Base-by-base conservation (phyloP, 2,113 vertebrate species). In the Cyanoramphus novaezelandiae region DNA sequence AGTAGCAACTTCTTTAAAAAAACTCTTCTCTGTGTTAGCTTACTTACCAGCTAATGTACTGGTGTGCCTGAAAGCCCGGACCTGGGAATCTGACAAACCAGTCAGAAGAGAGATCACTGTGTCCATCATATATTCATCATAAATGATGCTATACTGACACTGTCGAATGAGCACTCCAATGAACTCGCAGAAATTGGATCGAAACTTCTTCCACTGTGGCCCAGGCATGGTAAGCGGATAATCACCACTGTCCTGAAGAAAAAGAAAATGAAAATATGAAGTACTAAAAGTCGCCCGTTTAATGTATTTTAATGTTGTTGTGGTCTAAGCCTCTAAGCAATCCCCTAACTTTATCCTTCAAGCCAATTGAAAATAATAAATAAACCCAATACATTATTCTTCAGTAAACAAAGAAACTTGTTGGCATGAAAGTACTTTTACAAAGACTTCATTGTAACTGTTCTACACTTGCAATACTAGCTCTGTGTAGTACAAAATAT, bases 101-200 rank as follows among this genome's bases (percentile, higher is more conserved):
- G 99, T 99, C 96, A 99, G 99, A 95, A 99, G 99, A 28, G 99
- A 99, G 97, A 99, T 99, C 65, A 99, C 99, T 0, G 99, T 99
- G 97, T 99, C 99, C 99, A 99, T 99, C 99, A 99, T 99, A 98
- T 99, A 99, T 95, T 99, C 99, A 88, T 99, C 99, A 70, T 99
- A 99, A 97, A 99, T 99, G 97, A 99, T 99, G 98, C 99, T 99
- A 97, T 99, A 99, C 91, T 99, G 99, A 96, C 99, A 99, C 95
- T 99, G 99, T 67, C 99, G 99, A 96, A 99, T 99, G 95, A 99
- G 95, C 39, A 99, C 99, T 62, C 99, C 98, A 94, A 99, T 99
- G 93, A 99, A 99, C 98, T 99, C 99, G 35, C 99, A 99, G 98
- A 99, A 99, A 97, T 99, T 99, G 97, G 99, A 99, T 92, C 99